Percentiles rank a stretch among this genome's conserved stretches.
phyloP scores from a whole-genome alignment of 92 coral and sea anemone species.

The Porites lobata region DNA sequence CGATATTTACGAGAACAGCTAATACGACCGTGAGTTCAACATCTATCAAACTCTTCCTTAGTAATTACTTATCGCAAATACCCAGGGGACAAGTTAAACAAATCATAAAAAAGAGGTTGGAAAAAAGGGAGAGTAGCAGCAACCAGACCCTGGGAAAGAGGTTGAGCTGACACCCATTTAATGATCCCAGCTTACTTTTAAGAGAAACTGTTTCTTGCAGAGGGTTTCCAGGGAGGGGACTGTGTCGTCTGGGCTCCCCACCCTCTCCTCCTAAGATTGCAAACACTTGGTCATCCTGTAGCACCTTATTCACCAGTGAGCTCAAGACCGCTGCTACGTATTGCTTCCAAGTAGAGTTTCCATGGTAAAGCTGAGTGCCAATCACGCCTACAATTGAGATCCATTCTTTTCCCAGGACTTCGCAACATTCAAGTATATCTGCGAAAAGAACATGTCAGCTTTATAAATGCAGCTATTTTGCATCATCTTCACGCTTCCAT shows the following conservation, averaged over 20 bases:
- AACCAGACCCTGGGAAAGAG: not conserved
- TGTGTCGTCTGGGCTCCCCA: not conserved
- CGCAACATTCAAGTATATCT: conserved; percentile 39
- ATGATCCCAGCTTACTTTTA: not conserved
- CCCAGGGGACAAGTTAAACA: too few species aligned
- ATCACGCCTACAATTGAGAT: conserved; percentile 34
- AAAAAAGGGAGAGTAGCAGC: too few species aligned
- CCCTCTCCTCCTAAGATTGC: conserved; percentile 32
- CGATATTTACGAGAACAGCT: too few species aligned
- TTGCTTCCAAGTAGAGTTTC: conserved; percentile 29
- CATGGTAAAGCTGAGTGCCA: conserved; percentile 21
- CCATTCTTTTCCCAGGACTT: conserved; percentile 34
- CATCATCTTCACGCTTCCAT: not conserved
- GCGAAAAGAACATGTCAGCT: too few species aligned
- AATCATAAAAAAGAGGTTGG: too few species aligned
- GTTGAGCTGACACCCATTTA: not conserved
- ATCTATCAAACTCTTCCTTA: too few species aligned
- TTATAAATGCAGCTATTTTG: too few species aligned
- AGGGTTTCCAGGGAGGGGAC: not conserved
- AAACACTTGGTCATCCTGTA: conserved; percentile 54
- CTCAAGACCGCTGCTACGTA: conserved; percentile 36
- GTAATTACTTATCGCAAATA: too few species aligned
- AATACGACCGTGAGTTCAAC: too few species aligned
- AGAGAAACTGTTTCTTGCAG: conserved; percentile 26
- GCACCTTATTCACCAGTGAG: conserved; percentile 31